Conservation (phyloP, 2,888 invertebrate species). For the Aspidiotus destructor region DNA sequence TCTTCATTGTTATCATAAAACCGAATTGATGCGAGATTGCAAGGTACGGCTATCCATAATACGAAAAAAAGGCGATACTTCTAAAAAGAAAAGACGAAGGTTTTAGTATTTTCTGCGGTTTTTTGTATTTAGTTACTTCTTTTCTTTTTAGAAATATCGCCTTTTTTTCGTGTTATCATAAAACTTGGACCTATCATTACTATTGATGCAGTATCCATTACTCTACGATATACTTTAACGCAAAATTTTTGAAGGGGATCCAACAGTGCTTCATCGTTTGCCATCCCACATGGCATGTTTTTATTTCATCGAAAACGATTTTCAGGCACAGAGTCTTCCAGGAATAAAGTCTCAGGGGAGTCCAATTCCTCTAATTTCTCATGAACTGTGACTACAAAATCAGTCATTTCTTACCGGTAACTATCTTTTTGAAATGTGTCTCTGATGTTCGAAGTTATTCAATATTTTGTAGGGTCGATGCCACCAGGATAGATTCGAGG, state of each 20-base stretch:
- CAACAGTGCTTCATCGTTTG: neutral
- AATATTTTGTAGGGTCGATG: neutral
- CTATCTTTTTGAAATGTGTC: neutral
- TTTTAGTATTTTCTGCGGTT: too few species aligned
- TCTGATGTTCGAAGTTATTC: neutral
- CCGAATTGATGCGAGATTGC: too few species aligned
- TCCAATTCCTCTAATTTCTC: neutral
- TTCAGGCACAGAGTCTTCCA: neutral
- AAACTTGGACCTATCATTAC: slow-evolving; percentile 4
- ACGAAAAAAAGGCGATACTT: too few species aligned
- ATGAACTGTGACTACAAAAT: neutral
- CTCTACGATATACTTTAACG: neutral
- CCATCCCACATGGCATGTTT: neutral
- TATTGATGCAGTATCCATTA: neutral
- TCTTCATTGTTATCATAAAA: too few species aligned
- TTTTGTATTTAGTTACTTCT: too few species aligned
- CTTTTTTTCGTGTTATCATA: too few species aligned
- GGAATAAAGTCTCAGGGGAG: neutral
- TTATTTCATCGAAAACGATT: neutral
- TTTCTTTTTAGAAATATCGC: too few species aligned
- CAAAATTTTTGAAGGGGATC: neutral
- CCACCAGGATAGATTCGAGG: too few species aligned
- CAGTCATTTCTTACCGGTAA: neutral
- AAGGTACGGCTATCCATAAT: too few species aligned
- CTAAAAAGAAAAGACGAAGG: too few species aligned